Conservation (phyloP, 1,140 invertebrate genomes). For the Halictus rubicundus region DNA sequence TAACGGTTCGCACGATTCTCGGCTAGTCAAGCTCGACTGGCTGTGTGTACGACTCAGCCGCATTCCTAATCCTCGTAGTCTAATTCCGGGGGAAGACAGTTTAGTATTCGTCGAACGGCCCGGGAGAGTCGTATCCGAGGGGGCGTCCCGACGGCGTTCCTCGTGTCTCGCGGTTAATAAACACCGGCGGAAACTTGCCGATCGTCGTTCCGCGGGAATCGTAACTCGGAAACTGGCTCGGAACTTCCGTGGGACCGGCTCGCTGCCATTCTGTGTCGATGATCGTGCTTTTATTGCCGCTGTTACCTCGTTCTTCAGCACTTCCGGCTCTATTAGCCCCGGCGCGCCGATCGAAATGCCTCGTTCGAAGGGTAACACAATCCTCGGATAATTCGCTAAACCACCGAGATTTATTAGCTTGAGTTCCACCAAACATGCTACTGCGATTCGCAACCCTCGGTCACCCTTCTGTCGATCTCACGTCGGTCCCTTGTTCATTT, state of each 20-base stretch:
- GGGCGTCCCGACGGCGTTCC: not conserved
- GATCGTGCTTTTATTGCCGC: not conserved
- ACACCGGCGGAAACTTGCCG: constrained; percentile 54
- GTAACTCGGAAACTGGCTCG: constrained; percentile 37
- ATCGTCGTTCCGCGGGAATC: constrained; percentile 41
- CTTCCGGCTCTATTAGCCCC: not conserved
- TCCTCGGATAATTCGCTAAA: too few species aligned
- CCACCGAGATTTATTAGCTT: too few species aligned
- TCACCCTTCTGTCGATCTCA: too few species aligned
- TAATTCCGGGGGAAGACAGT: constrained; percentile 47
- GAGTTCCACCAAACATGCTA: too few species aligned
- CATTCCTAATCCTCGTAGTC: constrained; percentile 51
- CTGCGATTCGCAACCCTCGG: too few species aligned
- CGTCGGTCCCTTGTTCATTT: too few species aligned
- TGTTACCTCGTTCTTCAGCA: not conserved
- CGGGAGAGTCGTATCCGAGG: constrained; percentile 25
- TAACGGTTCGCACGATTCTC: constrained; percentile 1
- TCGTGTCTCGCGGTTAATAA: constrained; percentile 61
- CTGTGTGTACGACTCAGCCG: constrained; percentile 25
- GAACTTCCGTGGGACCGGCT: constrained; percentile 12
- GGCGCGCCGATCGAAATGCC: not conserved
- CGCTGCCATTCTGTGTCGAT: not conserved
- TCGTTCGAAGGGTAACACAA: not conserved
- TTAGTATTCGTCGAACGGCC: constrained; percentile 54
- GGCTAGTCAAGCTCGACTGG: not conserved